Base-by-base conservation (phyloP, 2,888 invertebrate species). In the Hypomecis punctinalis region DNA sequence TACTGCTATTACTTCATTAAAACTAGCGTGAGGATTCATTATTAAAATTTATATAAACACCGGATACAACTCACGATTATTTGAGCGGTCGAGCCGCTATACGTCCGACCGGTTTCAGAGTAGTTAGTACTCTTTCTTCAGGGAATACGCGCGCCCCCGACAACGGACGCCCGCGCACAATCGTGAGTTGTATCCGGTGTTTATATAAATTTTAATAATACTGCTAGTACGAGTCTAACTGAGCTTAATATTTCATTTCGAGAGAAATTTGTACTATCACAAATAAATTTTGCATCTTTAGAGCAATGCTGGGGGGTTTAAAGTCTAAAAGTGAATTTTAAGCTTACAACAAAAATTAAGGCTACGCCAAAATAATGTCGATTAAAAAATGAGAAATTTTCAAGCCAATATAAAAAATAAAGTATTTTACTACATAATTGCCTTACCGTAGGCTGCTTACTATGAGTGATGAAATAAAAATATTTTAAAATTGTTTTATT, bases 201-300 rank as follows among this genome's bases (percentile, higher is more conserved):
- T n/a, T n/a, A n/a, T n/a, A n/a, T n/a, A n/a, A n/a, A n/a, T n/a
- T n/a, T n/a, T n/a, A n/a, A 78, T 88, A 90, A 90, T 90, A 90
- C 90, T 90, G 90, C 79, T 83, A 62, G 73, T 69, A 66, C 76
- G 76, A 76, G 73, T 66, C 58, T 73, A 80, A 61, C 33, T 79
- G 83, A 83, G 79, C 75, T 75, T 76, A 72, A 72, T 70, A 80
- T 79, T 80, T 75, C 60, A 69, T 58, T 56, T 43, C 62, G 65
- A 69, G 62, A 61, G 62, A 63, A 62, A 69, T 91, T 92, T 92
- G 91, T 92, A 92, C 92, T 92, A 90, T 90, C 86, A 86, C 85
- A 88, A 88, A 82, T 43, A 67, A 57, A 54, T 63, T 63, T 68
- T 59, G 63, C 58, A 61, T 61, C 11, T 59, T 52, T 59, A 35